Evolutionary conservation across 2,797 vertebrate species (phyloP).

Genomic region (Hypotaenidia philippensis): DNA sequence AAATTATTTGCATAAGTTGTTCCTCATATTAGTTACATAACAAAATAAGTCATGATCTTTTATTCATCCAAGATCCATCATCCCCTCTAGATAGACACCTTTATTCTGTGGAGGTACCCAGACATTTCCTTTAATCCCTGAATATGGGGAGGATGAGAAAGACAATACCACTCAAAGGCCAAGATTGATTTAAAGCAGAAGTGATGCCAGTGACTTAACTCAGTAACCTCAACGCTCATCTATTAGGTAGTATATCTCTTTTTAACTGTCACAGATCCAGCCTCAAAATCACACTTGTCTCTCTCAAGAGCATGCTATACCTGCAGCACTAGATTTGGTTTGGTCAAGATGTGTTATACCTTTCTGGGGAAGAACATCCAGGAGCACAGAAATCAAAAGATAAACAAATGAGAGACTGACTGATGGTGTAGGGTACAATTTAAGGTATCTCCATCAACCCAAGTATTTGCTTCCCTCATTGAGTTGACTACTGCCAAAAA

Average conservation of each 20-base stretch:
- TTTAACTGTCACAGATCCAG: background rate
- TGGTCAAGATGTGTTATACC: background rate
- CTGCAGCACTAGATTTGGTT: background rate
- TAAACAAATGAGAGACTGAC: background rate
- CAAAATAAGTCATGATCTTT: background rate
- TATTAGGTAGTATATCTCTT: fast-evolving
- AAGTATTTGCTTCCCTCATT: background rate
- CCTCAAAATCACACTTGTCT: background rate
- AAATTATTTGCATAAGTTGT: background rate
- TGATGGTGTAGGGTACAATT: background rate
- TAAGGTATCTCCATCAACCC: background rate
- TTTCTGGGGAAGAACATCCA: background rate
- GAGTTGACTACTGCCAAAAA: background rate
- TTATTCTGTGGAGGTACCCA: background rate
- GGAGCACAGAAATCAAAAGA: background rate
- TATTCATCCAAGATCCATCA: background rate
- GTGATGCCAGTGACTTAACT: background rate
- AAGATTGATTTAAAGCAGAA: background rate
- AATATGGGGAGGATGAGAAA: background rate
- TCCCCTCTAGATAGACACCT: background rate
- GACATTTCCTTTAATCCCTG: background rate
- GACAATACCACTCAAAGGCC: background rate
- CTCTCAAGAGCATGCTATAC: background rate
- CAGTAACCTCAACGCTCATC: background rate
- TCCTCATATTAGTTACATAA: background rate